Percentiles rank a stretch among this genome's conserved stretches.
Conservation (phyloP, 2,888 invertebrate genomes). For the Slavum lentiscoides region DNA sequence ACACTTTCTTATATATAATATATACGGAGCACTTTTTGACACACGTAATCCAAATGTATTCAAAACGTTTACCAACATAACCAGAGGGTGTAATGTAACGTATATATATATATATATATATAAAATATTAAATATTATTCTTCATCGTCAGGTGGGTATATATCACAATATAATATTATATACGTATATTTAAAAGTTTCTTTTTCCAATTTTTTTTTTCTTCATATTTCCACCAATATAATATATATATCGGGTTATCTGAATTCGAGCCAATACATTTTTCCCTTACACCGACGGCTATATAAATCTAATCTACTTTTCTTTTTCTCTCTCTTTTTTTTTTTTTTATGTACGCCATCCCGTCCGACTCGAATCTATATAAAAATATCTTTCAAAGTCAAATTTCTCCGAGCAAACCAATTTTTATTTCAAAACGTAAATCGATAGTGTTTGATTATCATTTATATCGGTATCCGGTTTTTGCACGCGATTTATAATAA, state of each 20-base stretch:
- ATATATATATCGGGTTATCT: conserved; percentile 25
- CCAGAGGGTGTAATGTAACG: conserved; percentile 8
- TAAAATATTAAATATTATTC: not conserved
- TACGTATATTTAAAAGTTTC: no score
- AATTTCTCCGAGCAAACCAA: no score
- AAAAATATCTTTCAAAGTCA: no score
- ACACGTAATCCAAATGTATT: conserved; percentile 48
- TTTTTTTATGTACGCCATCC: no score
- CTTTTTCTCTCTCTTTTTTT: not conserved
- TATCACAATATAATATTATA: not conserved
- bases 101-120: not conserved
- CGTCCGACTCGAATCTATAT: no score
- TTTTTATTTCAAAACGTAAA: no score
- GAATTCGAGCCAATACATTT: conserved; percentile 25
- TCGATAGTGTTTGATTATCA: no score
- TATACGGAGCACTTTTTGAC: conserved; percentile 3
- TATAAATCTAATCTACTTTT: conserved; percentile 22
- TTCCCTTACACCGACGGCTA: not conserved
- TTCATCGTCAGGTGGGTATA: not conserved
- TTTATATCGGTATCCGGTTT: no score
- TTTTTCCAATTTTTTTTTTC: not conserved
- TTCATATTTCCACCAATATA: not conserved
- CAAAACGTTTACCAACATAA: conserved; percentile 42
- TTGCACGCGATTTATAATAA: no score
- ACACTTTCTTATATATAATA: not conserved